phyloP scores from a whole-genome alignment of 2,888 invertebrate genomes.

The Trichopoda pennipes region DNA sequence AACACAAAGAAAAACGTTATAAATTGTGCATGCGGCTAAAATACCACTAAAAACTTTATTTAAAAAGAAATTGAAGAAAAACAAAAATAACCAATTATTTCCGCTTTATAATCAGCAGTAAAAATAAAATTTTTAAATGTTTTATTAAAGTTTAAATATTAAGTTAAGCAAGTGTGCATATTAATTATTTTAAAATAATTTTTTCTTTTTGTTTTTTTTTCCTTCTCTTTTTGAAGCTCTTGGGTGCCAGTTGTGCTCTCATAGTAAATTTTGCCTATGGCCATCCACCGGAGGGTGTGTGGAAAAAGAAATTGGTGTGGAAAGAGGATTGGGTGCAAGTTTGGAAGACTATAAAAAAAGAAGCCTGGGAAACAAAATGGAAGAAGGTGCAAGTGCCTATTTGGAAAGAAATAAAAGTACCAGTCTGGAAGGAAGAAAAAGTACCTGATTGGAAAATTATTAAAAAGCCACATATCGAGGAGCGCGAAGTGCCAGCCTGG shows the following conservation, averaged over 20 bases:
- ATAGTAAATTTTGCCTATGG: conserved; percentile 77
- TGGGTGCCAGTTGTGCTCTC: conserved; percentile 79
- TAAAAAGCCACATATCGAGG: conserved; percentile 83
- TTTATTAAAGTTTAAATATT: too few species aligned
- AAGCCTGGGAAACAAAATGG: conserved; percentile 87
- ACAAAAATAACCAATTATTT: conserved; percentile 13
- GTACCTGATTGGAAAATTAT: conserved; percentile 89
- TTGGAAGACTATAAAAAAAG: conserved; percentile 92
- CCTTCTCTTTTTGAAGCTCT: conserved; percentile 72
- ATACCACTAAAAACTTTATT: conserved; percentile 4
- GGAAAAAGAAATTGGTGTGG: conserved; percentile 89
- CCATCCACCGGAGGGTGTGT: conserved; percentile 85
- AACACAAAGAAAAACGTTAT: conserved; percentile 18
- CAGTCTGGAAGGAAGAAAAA: conserved; percentile 89
- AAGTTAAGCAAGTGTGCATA: too few species aligned
- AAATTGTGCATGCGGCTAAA: conserved; percentile 24
- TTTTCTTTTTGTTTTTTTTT: conserved; percentile 9
- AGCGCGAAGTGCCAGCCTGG: conserved; percentile 88
- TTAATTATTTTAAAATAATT: conserved; percentile 9
- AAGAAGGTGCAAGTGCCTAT: conserved; percentile 87
- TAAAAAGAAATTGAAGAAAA: conserved; percentile 16
- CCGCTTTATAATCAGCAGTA: conserved; percentile 1
- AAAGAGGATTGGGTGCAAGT: conserved; percentile 88
- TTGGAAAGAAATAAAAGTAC: conserved; percentile 88
- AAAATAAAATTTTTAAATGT: neutral